A percentile compares a stretch with the other conserved stretches of the same genome.
phyloP scores from a whole-genome alignment of 2,888 invertebrate genomes.

The Chrysolina haemoptera region DNA sequence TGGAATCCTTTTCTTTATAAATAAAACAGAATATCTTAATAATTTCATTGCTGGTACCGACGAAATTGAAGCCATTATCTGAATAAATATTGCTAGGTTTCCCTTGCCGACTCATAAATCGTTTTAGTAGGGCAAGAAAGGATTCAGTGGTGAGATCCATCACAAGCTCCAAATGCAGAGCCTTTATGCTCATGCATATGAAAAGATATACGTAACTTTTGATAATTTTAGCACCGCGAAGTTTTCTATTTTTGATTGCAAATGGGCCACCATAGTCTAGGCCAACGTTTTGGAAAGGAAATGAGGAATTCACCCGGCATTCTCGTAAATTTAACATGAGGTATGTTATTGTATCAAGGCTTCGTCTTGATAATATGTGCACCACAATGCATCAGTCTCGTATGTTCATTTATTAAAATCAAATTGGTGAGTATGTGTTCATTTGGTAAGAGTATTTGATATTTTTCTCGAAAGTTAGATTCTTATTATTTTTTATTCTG shows the following conservation, averaged over 20 bases:
- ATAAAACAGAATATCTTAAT: not conserved
- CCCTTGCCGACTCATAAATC: not conserved
- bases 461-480: not conserved
- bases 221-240: constrained; percentile 8
- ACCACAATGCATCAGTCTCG: too few species aligned
- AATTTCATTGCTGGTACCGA: constrained; percentile 6
- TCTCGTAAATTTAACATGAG: not conserved
- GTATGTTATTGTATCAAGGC: not conserved
- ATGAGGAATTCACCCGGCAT: not conserved
- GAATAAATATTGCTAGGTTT: not conserved
- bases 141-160: not conserved
- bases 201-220: not conserved
- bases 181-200: not conserved
- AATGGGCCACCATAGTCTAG: constrained; percentile 5
- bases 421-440: not conserved
- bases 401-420: not conserved
- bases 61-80: not conserved
- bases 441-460: not conserved
- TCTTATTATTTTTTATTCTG: not conserved
- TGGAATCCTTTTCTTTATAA: not conserved
- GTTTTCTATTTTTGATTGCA: not conserved
- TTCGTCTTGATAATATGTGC: not conserved
- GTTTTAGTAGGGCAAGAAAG: not conserved
- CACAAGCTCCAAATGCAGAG: not conserved
- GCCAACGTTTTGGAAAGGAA: not conserved